Base-by-base conservation (phyloP, 2,888 invertebrate genomes). In the Pseudanteris insignis region DNA sequence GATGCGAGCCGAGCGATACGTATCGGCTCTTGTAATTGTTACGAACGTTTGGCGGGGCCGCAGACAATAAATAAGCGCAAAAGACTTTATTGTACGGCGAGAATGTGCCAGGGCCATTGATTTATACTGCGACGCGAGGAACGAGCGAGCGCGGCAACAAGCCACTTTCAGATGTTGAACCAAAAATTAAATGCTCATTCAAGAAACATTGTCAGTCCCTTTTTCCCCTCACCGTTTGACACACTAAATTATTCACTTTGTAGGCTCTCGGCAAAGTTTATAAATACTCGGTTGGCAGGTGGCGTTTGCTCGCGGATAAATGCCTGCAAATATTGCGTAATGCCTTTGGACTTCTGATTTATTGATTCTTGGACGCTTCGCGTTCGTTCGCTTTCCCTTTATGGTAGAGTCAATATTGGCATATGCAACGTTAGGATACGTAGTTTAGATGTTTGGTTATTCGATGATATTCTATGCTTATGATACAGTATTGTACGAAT, bases 1-100 rank as follows among this genome's bases (percentile, higher is more conserved):
- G 63, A 63, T 63, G 53, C 38, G 37, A 53, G 38, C 33, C 41
- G 33, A 33, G 38, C 63, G 63, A 63, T 63, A 63, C 53, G 44
- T 58, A 63, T 63, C 58, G 57, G 57, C 30, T 37, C 47, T 58
- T 63, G 63, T 63, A 63, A 63, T 63, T 63, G 63, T 63, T 63
- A 58, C 63, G 38, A 47, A 53, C 57, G 63, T 63, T 63, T 63
- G 57, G 58, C 58, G 43, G 57, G 41, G 47, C 48, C 55, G 21
- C 48, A 58, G 63, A 63, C 46, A 63, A 63, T 63, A 63, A 63
- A 63, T 63, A 63, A 58, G 57, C 41, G 63, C 57, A 53, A 58
- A 63, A 63, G 63, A 63, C 63, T 63, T 63, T 63, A 63, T 63
- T 63, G 58, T 63, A 48, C 47, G 53, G 48, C 44, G 63, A 58